These are phyloP conservation scores for Thymallus thymallus DNA, from an alignment of 2,113 vertebrate genomes.

Conservation along the genomic window DNA sequence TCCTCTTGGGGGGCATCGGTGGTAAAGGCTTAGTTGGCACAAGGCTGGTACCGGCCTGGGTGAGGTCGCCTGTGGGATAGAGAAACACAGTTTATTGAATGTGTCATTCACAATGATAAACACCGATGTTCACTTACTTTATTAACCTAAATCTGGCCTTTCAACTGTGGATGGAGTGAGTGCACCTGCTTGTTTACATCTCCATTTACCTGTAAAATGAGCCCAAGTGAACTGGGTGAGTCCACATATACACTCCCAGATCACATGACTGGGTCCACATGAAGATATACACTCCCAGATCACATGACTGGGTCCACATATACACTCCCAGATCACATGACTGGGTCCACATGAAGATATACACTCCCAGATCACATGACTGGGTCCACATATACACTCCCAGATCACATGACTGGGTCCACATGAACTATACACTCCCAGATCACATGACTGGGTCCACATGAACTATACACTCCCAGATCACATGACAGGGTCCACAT, in stretches of 20 bases:
- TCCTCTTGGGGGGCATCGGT: conserved; percentile 90
- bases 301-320: conserved; percentile 34
- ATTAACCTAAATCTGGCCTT: neutral
- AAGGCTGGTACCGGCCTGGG: conserved; percentile 75
- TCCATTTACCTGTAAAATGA: conserved; percentile 13
- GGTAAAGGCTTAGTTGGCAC: conserved; percentile 86
- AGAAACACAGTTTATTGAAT: neutral
- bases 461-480: too few relatives aligned
- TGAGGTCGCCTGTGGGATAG: conserved; percentile 82
- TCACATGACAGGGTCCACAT: conserved; percentile 43
- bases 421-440: conserved; percentile 39
- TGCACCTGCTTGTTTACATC: conserved; percentile 36
- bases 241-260: conserved; percentile 45
- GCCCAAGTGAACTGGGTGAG: conserved; percentile 24
- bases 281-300: too few relatives aligned
- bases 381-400: conserved; percentile 31
- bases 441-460: conserved; percentile 49
- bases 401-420: conserved; percentile 29
- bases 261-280: conserved; percentile 59
- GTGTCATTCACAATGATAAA: neutral
- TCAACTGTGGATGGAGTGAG: neutral
- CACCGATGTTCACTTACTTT: neutral
- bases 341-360: conserved; percentile 39
- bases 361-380: too few relatives aligned
- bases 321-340: conserved; percentile 53